Percentiles rank a stretch among this genome's conserved stretches.
Evolutionary conservation across 2,113 vertebrate species (phyloP).

Genomic region (Uria lomvia): DNA sequence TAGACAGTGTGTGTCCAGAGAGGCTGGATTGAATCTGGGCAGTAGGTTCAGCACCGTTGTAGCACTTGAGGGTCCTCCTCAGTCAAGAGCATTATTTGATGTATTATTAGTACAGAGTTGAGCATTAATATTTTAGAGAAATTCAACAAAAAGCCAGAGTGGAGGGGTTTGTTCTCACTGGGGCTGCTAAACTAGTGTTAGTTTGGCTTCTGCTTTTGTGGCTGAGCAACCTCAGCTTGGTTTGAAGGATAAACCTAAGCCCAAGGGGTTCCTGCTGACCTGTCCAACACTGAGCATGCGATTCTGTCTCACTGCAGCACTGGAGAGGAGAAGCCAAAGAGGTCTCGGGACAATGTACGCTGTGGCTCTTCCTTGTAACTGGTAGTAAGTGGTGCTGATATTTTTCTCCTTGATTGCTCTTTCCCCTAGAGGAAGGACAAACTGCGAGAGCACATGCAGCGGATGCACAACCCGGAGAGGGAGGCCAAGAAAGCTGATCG

Average conservation of each 20-base stretch:
- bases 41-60: not conserved
- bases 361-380: not conserved
- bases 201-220: not conserved
- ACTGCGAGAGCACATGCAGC: conserved; percentile 96
- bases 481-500: conserved; percentile 95
- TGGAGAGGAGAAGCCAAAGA: not conserved
- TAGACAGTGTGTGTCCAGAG: not conserved
- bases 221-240: not conserved
- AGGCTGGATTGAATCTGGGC: not conserved
- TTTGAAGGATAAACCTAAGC: not conserved
- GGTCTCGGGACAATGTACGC: accelerated
- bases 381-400: not conserved
- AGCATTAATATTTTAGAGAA: not conserved
- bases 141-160: not conserved
- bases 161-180: not conserved
- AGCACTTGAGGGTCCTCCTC: not conserved
- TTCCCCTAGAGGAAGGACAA: conserved; percentile 91
- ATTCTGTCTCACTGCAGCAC: not conserved
- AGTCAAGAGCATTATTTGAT: not conserved
- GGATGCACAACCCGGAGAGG: conserved; percentile 97
- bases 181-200: not conserved
- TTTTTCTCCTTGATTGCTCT: not conserved
- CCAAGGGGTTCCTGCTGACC: not conserved
- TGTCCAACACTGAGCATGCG: not conserved
- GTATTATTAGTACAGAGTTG: not conserved